Conservation (phyloP, 2,113 vertebrate species). For the Planiliza haematocheilus region DNA sequence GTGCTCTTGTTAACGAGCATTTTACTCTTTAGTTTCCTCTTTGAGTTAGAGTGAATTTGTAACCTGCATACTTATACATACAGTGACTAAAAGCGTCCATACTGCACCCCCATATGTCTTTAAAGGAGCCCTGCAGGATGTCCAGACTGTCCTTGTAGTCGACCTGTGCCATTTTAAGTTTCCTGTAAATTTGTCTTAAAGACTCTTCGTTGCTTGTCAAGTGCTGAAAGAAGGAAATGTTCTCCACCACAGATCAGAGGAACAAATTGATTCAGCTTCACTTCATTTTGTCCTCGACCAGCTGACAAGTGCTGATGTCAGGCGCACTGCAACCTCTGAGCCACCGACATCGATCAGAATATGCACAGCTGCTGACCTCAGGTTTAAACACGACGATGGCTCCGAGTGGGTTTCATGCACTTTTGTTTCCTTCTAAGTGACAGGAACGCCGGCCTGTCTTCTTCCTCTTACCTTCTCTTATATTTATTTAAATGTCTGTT, state of each 20-base stretch:
- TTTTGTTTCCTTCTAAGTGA: neutral
- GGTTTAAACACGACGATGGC: conserved; percentile 17
- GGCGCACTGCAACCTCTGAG: neutral
- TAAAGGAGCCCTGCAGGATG: neutral
- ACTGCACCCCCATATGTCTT: too few relatives aligned
- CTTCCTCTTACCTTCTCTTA: neutral
- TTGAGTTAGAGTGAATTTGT: neutral
- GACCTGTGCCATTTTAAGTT: too few relatives aligned
- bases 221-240: neutral
- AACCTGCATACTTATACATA: neutral
- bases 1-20: neutral
- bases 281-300: conserved; percentile 26
- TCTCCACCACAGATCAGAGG: neutral
- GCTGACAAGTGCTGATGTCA: conserved; percentile 51
- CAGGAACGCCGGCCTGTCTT: too few relatives aligned
- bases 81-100: too few relatives aligned
- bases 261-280: conserved; percentile 31
- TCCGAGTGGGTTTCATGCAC: neutral
- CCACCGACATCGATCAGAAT: conserved; percentile 51
- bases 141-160: too few relatives aligned
- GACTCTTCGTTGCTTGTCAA: too few relatives aligned
- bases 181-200: too few relatives aligned
- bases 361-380: conserved; percentile 59
- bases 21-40: conserved; percentile 4
- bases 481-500: neutral